Evolutionary conservation across 2,113 vertebrate genomes (phyloP), one percentile per base, ranked within the genome.

Genomic region (Rostratula benghalensis): DNA sequence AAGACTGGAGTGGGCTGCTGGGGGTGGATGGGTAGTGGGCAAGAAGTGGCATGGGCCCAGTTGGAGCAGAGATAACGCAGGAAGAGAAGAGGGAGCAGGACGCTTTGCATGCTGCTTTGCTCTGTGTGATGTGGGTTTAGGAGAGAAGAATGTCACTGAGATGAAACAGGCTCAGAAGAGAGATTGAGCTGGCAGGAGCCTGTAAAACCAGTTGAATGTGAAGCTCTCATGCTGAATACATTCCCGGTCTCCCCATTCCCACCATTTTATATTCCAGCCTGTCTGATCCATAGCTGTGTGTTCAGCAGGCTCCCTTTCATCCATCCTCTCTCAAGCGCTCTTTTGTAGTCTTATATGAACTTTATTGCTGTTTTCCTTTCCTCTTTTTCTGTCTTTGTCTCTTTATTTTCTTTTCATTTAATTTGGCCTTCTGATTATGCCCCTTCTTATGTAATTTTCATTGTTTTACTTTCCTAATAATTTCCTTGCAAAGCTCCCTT

Each of bases 71-170:
- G 88, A 24, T 67, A 51, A 50, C 0, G 0, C 75, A 9, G 64
- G 46, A 65, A 68, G 41, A 56, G 77, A 24, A 27, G 46, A 76
- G 33, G 79, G 56, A 75, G 43, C 43, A 28, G 79, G 80, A 57
- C 3, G 20, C 65, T 89, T 82, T 87, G 39, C 43, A 17, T 68
- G 76, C 73, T 71, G 68, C 83, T 56, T 39, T 53, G 73, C 86
- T 61, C 73, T 21, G 35, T 92, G 77, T 92, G 92, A 61, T 90
- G 90, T 95, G 95, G 92, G 5, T 84, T 95, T 46, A 25, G 7
- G 24, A 14, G n/a, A 56, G 54, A 22, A 50, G 65, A 53, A 41
- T 1, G 23, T 78, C 77, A 25, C 73, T 14, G 77, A 91, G 86
- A 73, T 94, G 73, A 79, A 89, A 82, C 45, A 23, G 80, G 61